Evolutionary conservation across 2,113 vertebrate genomes (phyloP), one percentile per base, ranked within the genome.

Genomic region (Glaucomys volans): DNA sequence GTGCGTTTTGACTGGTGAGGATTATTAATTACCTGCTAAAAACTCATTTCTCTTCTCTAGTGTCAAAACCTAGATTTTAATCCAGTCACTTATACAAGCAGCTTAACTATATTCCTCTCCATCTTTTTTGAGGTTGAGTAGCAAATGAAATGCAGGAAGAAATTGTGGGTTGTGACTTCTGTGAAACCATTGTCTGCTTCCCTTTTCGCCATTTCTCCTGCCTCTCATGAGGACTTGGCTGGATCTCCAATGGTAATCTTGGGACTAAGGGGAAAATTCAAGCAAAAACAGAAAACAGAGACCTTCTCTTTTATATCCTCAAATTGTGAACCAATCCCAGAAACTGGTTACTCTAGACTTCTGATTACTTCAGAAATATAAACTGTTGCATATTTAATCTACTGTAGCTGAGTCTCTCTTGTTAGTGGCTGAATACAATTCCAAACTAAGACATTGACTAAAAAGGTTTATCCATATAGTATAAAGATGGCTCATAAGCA

Each of bases 401-500:
- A 57, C 12, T 28, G 12, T 54, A 52, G 20, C 3, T 32, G 59
- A 20, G 4, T 64, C 26, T 90, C 62, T 72, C 10, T 69, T 59
- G n/a, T 14, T 67, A 95, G 69, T 67, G 92, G 62, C 9, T 62
- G 10, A 88, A 28, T 86, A 14, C 0, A 92, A 74, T 90, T 90
- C 40, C 16, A 87, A 90, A 79, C 8, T 18, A 37, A 90, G 64
- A 94, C n/a, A 62, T 22, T 59, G 16, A 62, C 7, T 40, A 40
- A 92, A 30, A 82, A 71, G 3, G 5, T n/a, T 81, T 81, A 77
- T 37, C 11, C n/a, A 85, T 47, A 32, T 4, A 57, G 67, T 90
- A 8, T 37, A 92, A 97, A 82, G 22, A 79, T 67, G 40, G 28
- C 37, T 77, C 40, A 81, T 66, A 47, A 96, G 24, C 74, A 62